phyloP scores from a whole-genome alignment of 2,888 invertebrate species.

The Theretra japonica region DNA sequence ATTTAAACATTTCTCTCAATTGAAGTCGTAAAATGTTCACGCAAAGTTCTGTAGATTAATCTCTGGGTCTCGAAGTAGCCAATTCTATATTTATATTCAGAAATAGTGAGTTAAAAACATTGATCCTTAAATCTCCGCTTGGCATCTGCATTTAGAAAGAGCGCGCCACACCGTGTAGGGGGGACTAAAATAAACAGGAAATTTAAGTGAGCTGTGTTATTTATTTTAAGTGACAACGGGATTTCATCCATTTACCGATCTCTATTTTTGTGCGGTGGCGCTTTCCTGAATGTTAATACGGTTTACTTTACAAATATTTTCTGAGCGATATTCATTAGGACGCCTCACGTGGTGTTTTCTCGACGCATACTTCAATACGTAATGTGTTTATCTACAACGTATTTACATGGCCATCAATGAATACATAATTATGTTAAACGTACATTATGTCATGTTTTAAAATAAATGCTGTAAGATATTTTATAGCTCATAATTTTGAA shows the following conservation, averaged over 20 bases:
- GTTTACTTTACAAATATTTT: slow-evolving; percentile 22
- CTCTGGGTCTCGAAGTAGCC: no score
- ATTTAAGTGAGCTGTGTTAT: slow-evolving; percentile 72
- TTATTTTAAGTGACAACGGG: slow-evolving; percentile 76
- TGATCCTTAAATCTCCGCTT: slow-evolving; percentile 16
- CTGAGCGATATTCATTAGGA: slow-evolving; percentile 18
- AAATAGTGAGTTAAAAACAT: slow-evolving; percentile 4
- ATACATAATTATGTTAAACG: no score
- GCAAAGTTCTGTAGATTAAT: no score
- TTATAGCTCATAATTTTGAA: no score
- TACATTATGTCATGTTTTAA: no score
- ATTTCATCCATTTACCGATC: slow-evolving; percentile 66
- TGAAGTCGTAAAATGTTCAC: no score
- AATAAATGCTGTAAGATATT: no score
- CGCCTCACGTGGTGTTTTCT: slow-evolving; percentile 11
- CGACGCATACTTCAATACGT: neutral
- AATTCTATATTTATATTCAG: neutral
- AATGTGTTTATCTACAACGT: neutral
- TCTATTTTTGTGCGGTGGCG: slow-evolving; percentile 55
- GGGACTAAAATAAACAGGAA: slow-evolving; percentile 77
- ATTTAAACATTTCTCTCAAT: no score
- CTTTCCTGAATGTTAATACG: slow-evolving; percentile 23
- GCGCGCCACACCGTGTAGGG: slow-evolving; percentile 52
- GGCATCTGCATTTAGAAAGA: slow-evolving; percentile 43
- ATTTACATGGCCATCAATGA: neutral